phyloP scores from a whole-genome alignment of 2,113 vertebrate genomes.

The Salvator merianae region DNA sequence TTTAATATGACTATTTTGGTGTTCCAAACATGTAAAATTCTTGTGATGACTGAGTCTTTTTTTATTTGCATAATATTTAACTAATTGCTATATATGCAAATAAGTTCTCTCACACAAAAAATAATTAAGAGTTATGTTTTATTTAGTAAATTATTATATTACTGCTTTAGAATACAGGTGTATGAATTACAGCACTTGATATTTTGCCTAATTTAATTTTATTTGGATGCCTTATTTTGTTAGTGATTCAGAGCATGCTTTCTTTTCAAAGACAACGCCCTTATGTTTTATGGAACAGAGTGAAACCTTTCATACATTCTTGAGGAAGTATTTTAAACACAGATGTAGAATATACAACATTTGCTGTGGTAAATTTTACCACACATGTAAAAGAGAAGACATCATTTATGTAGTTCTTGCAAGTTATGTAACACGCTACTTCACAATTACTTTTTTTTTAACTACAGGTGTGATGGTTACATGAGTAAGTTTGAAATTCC shows the following conservation, averaged over 20 bases:
- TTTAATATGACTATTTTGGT: not conserved
- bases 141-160: not conserved
- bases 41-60: not conserved
- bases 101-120: not conserved
- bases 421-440: no score
- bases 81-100: no score
- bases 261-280: not conserved
- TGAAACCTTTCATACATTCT: not conserved
- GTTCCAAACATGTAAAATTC: not conserved
- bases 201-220: not conserved
- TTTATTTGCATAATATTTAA: not conserved
- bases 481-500: not conserved
- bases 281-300: not conserved
- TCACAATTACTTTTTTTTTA: no score
- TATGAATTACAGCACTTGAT: no score
- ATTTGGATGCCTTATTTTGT: no score
- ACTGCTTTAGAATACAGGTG: not conserved
- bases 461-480: no score
- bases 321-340: not conserved
- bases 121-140: not conserved
- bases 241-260: not conserved
- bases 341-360: not conserved
- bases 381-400: no score
- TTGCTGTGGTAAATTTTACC: no score
- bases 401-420: no score